These are phyloP conservation scores for Calidris pygmaea DNA, from an alignment of 2,113 vertebrate species.

Conservation along the genomic window DNA sequence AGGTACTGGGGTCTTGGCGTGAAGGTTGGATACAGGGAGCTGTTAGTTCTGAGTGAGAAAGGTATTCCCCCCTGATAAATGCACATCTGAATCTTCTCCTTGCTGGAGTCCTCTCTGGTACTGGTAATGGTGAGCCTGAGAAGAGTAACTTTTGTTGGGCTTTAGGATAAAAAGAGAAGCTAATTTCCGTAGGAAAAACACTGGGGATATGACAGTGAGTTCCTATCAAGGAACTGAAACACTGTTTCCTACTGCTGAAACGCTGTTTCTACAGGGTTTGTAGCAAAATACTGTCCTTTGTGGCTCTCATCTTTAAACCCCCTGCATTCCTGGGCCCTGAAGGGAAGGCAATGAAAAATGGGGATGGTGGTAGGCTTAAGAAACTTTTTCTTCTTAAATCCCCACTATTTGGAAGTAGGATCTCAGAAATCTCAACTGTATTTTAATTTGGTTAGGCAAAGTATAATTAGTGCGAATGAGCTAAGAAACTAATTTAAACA, in stretches of 20 bases:
- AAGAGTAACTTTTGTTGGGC: neutral
- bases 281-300: neutral
- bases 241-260: neutral
- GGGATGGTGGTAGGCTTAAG: neutral
- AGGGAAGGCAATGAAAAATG: neutral
- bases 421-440: neutral
- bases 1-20: neutral
- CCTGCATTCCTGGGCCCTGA: neutral
- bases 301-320: neutral
- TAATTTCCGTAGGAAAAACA: neutral
- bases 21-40: neutral
- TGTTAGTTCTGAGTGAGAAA: neutral
- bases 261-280: neutral
- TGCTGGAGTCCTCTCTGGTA: neutral
- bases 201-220: fast-evolving
- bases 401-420: neutral
- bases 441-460: slow-evolving; percentile 55
- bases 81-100: neutral
- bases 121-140: neutral
- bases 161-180: neutral
- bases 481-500: slow-evolving; percentile 58
- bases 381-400: neutral
- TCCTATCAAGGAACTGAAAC: neutral
- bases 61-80: fast-evolving
- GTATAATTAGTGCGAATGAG: neutral